Percentiles rank a stretch among this genome's conserved stretches.
Evolutionary conservation across 1,140 invertebrate genomes (phyloP).

Genomic region (Brachionus paranguensis): DNA sequence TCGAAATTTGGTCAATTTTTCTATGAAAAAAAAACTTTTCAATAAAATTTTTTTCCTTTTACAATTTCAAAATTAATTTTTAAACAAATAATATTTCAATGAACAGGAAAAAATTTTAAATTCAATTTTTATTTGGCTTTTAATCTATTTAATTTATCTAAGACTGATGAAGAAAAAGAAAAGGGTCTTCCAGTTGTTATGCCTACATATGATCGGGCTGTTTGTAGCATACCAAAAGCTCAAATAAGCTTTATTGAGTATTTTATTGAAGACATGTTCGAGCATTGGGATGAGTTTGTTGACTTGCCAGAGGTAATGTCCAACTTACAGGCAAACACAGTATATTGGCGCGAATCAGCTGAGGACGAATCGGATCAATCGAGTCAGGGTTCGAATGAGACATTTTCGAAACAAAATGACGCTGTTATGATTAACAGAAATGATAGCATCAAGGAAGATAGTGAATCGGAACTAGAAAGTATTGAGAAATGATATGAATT

Average conservation of each 20-base stretch:
- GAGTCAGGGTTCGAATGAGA: background rate
- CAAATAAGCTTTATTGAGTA: slow-evolving; percentile 93
- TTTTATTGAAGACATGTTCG: slow-evolving; percentile 93
- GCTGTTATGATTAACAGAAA: background rate
- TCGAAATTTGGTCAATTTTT: no score
- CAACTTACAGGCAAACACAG: slow-evolving; percentile 24
- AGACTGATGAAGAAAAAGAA: slow-evolving; percentile 86
- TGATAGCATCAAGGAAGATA: slow-evolving; percentile 16
- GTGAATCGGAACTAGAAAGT: background rate
- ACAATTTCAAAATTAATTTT: no score
- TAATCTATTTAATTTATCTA: background rate
- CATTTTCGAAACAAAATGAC: background rate
- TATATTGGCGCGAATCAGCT: slow-evolving; percentile 23
- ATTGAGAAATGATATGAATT: background rate
- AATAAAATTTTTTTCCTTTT: no score
- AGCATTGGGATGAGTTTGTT: slow-evolving; percentile 71
- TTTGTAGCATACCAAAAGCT: slow-evolving; percentile 88
- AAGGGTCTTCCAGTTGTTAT: slow-evolving; percentile 81
- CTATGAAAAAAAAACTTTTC: no score
- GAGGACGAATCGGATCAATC: background rate
- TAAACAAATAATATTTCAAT: no score
- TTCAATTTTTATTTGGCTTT: slow-evolving; percentile 41
- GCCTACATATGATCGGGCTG: slow-evolving; percentile 86
- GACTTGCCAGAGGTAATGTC: slow-evolving; percentile 26
- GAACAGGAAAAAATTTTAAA: no score